Conservation (phyloP, 2,113 vertebrate species). For the Neopipo cinnamomea region DNA sequence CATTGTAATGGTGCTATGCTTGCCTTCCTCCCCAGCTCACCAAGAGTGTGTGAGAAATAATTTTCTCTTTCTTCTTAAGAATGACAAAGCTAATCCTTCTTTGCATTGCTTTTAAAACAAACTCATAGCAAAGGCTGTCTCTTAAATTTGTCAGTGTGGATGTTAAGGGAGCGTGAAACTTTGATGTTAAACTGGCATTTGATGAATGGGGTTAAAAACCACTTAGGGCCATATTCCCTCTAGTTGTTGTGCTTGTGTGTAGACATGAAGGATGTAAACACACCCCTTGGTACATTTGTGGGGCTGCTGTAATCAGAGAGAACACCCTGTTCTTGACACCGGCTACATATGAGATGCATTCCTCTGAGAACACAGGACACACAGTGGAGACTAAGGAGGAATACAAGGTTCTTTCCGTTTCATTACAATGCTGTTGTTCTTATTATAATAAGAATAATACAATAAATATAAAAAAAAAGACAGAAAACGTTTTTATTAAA, state of each 20-base stretch:
- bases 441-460: no score
- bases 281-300: not conserved
- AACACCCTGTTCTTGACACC: fast-evolving
- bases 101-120: conserved; percentile 48
- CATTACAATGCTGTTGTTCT: not conserved
- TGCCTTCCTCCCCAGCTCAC: conserved; percentile 39
- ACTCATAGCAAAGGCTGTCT: conserved; percentile 48
- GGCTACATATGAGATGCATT: not conserved
- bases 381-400: not conserved
- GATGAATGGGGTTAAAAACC: conserved; percentile 27
- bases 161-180: not conserved
- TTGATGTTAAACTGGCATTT: conserved; percentile 29
- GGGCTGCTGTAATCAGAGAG: not conserved
- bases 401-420: not conserved
- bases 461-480: not conserved
- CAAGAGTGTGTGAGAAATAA: conserved; percentile 58
- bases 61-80: conserved; percentile 65
- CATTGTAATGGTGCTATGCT: conserved; percentile 57
- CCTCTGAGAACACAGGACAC: not conserved
- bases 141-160: conserved; percentile 53
- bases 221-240: not conserved
- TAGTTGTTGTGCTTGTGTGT: not conserved
- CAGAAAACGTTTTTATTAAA: not conserved
- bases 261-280: not conserved
- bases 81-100: conserved; percentile 73